phyloP scores from a whole-genome alignment of 2,113 vertebrate genomes.

The Motacilla tschutschensis region DNA sequence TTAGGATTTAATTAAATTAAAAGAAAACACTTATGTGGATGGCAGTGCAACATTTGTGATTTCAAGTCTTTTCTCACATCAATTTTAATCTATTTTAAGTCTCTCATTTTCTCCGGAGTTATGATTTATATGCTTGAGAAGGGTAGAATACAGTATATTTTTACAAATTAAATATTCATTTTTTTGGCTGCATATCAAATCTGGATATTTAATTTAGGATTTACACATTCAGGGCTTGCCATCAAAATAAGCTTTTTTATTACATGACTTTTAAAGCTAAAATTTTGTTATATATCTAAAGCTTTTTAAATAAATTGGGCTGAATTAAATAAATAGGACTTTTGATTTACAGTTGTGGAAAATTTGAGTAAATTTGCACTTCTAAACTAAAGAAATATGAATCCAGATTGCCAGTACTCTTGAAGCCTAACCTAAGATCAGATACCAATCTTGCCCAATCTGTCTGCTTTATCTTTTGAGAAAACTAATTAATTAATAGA shows the following conservation, averaged over 20 bases:
- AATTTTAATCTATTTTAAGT: not conserved
- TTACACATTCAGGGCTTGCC: not conserved
- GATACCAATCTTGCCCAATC: not conserved
- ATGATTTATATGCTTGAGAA: not conserved
- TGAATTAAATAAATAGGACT: not conserved
- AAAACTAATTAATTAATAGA: not conserved
- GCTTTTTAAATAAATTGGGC: not conserved
- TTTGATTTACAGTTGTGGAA: not conserved
- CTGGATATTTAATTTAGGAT: not conserved
- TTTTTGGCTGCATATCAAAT: not conserved
- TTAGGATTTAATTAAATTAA: not conserved
- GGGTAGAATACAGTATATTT: not conserved
- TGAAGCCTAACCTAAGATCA: not conserved
- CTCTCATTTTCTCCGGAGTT: not conserved
- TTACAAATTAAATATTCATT: not conserved
- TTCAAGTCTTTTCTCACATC: not conserved
- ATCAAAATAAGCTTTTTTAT: not conserved
- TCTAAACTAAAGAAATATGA: not conserved
- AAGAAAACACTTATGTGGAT: not conserved
- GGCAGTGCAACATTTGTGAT: not conserved
- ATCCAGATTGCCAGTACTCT: not conserved
- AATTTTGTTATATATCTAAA: not conserved
- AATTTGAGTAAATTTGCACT: not conserved
- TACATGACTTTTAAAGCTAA: not conserved
- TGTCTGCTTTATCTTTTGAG: not conserved